Evolutionary conservation across 2,797 vertebrate genomes (phyloP).

Genomic region (Etheostoma perlongum): DNA sequence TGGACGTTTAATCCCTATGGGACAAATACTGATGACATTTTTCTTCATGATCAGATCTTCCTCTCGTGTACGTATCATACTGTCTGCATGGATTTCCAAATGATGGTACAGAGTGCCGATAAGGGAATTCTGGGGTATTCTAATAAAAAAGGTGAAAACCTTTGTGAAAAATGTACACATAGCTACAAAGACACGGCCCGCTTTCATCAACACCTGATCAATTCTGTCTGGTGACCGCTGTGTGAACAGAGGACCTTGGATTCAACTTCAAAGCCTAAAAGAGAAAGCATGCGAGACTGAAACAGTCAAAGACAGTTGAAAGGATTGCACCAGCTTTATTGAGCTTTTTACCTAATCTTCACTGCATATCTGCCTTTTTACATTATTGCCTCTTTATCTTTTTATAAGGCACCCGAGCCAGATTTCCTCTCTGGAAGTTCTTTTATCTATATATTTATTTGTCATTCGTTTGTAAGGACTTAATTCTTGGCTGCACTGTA

Average conservation of each 20-base stretch:
- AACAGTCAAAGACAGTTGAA: slow-evolving; percentile 48
- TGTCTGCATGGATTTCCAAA: background rate
- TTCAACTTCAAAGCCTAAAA: slow-evolving; percentile 64
- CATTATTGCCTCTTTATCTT: slow-evolving; percentile 8
- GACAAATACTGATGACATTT: background rate
- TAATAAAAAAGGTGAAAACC: background rate
- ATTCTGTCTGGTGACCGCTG: slow-evolving; percentile 41
- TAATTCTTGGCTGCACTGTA: background rate
- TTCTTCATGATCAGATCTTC: slow-evolving; percentile 16
- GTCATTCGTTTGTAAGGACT: too few relatives aligned
- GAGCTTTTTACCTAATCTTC: slow-evolving; percentile 34
- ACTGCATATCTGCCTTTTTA: slow-evolving; percentile 19
- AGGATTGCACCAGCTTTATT: slow-evolving; percentile 16
- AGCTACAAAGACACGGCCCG: background rate
- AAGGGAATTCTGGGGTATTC: background rate
- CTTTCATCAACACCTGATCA: slow-evolving; percentile 59
- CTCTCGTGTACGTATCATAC: too few relatives aligned
- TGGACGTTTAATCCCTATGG: background rate
- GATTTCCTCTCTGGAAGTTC: background rate
- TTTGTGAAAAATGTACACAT: background rate
- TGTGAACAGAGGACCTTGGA: slow-evolving; percentile 41
- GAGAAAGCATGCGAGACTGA: slow-evolving; percentile 19
- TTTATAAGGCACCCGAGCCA: slow-evolving; percentile 5
- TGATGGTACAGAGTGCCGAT: too few relatives aligned
- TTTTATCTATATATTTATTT: slow-evolving; percentile 3